phyloP scores from a whole-genome alignment of 2,888 invertebrate species.

The Dermolepida albohirtum region DNA sequence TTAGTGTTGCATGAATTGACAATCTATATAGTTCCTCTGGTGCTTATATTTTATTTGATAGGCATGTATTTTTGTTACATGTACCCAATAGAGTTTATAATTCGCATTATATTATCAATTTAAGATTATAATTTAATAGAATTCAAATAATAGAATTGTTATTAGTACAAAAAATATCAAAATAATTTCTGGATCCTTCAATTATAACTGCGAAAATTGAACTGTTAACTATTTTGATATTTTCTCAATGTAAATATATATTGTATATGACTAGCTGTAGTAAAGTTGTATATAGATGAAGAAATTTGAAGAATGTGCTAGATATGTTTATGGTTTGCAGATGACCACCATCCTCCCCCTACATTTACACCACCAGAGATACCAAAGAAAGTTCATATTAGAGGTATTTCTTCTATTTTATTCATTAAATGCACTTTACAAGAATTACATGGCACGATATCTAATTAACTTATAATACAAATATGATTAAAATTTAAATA shows the following conservation, averaged over 20 bases:
- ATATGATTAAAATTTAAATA: no score
- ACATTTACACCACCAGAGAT: conserved; percentile 99
- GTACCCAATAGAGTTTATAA: no score
- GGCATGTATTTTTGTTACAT: no score
- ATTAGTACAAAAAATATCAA: no score
- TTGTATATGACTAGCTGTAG: conserved; percentile 14
- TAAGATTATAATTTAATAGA: no score
- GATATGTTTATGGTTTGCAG: conserved; percentile 82
- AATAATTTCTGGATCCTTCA: no score
- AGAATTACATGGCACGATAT: conserved; percentile 3
- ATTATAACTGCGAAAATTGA: not conserved
- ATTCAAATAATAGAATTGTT: no score
- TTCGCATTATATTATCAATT: no score
- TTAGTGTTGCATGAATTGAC: no score
- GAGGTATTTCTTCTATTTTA: conserved; percentile 73
- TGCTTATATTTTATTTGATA: no score
- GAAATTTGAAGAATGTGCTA: conserved; percentile 68
- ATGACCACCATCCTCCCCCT: conserved; percentile 97
- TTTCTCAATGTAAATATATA: conserved; percentile 18
- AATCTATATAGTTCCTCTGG: no score
- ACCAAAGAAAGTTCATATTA: conserved; percentile 98
- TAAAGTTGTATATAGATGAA: conserved; percentile 46
- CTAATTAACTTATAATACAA: not conserved
- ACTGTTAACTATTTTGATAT: conserved; percentile 2
- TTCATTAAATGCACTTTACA: not conserved